Evolutionary conservation across 2,888 invertebrate genomes (phyloP), one percentile per base, ranked within the genome.

Genomic region (Apamea epomidion): DNA sequence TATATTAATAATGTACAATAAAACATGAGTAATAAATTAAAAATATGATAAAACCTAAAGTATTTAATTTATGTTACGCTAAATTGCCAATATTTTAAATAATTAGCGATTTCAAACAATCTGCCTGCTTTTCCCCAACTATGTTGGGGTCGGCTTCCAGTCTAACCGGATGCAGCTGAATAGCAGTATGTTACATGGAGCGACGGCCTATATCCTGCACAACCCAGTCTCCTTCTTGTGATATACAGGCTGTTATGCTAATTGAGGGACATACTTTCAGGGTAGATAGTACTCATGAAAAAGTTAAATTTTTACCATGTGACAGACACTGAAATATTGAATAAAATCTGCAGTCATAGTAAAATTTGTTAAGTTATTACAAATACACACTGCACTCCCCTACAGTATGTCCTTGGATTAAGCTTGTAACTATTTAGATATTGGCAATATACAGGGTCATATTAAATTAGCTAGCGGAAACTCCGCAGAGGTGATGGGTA

Each of bases 21-120:
- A 48, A 58, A 74, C 58, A 65, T 51, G 25, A 65, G 72, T 32
- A 21, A 81, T 65, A 81, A 32, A 64, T 32, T 32, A 42, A 81
- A 32, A 62, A 71, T 8, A 62, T 16, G 42, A 80, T 51, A 32
- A 71, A 80, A 32, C 5, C 12, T 72, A 81, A 10, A 72, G 2
- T n/a, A 78, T 54, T 78, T 67, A 0, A 64, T 37, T 2, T 80
- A 51, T 32, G 8, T 45, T 45, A 42, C 4, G 42, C 18, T 29
- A 80, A 51, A 21, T 80, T 70, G 25, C 18, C 29, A 69, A 70
- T 37, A 37, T 18, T 21, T 48, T 72, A 25, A 48, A 48, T 2
- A 62, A 29, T 62, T 60, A 58, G n/a, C 16, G 18, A 60, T 60
- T 37, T 21, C 18, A 64, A 32, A 21, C 0, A 67, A 25, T 67